These are phyloP conservation scores for Lytechinus pictus DNA, from an alignment of 35 echinoderm and acorn worm species.

Conservation along the genomic window DNA sequence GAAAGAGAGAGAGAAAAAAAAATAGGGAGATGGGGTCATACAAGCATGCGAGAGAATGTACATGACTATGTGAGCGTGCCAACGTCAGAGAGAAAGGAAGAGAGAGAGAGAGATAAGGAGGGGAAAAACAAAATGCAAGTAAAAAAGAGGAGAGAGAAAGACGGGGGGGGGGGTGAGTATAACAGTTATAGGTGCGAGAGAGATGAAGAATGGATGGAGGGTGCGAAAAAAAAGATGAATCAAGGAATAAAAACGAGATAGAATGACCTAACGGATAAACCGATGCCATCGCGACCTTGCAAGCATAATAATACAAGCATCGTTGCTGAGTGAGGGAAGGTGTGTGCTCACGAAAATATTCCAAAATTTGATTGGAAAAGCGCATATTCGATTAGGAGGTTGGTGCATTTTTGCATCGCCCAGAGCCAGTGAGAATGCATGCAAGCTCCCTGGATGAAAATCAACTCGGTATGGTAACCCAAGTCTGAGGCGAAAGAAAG, in stretches of 20 bases:
- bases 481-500: background rate
- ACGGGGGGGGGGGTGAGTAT: too few relatives aligned
- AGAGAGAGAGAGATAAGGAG: too few relatives aligned
- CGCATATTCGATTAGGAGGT: conserved; percentile 34
- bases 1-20: too few relatives aligned
- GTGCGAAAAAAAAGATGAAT: background rate
- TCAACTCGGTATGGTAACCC: background rate
- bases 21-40: too few relatives aligned
- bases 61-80: too few relatives aligned
- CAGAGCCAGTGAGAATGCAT: background rate
- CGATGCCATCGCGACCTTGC: background rate
- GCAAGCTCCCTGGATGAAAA: background rate
- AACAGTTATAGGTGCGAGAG: background rate
- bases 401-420: background rate
- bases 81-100: too few relatives aligned
- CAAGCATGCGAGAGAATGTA: too few relatives aligned
- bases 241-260: background rate
- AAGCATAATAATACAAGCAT: background rate
- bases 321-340: background rate
- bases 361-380: conserved; percentile 25
- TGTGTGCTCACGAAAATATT: background rate
- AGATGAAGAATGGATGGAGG: background rate
- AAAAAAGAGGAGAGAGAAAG: too few relatives aligned
- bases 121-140: too few relatives aligned
- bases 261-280: background rate